phyloP scores from a whole-genome alignment of 2,797 vertebrate genomes.

The Salarias fasciatus region DNA sequence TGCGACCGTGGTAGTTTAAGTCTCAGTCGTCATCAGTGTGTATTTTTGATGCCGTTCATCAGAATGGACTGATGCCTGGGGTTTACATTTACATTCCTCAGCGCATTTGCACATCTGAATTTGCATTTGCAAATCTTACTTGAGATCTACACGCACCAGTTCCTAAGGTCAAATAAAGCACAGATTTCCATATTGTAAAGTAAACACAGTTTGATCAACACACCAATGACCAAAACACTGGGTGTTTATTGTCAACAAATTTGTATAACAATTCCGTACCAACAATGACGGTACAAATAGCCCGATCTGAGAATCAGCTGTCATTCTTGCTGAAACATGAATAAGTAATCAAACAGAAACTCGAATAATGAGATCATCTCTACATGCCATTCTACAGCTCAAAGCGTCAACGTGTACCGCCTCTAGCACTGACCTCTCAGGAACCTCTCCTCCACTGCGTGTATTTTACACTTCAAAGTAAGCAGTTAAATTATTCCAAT shows the following conservation, averaged over 20 bases:
- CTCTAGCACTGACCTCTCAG: slow-evolving; percentile 65
- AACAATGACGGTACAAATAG: slow-evolving; percentile 18
- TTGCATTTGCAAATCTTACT: slow-evolving; percentile 30
- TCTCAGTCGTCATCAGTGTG: neutral
- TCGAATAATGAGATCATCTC: slow-evolving; percentile 45
- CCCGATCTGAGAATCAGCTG: slow-evolving; percentile 23
- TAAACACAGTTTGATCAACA: slow-evolving; percentile 11
- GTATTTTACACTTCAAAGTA: slow-evolving; percentile 78
- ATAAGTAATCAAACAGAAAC: slow-evolving; percentile 44
- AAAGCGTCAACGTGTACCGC: slow-evolving; percentile 42
- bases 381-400: slow-evolving; percentile 41
- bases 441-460: slow-evolving; percentile 50
- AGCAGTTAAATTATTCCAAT: slow-evolving; percentile 77
- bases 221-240: slow-evolving; percentile 4
- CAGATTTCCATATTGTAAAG: slow-evolving; percentile 13
- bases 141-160: slow-evolving; percentile 15
- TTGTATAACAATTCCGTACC: neutral
- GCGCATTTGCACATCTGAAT: slow-evolving; percentile 54
- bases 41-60: neutral
- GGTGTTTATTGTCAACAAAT: slow-evolving; percentile 3
- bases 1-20: slow-evolving; percentile 2
- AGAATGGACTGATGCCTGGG: slow-evolving; percentile 8
- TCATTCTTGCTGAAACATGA: slow-evolving; percentile 10
- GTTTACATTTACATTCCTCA: slow-evolving; percentile 47
- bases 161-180: slow-evolving; percentile 13